phyloP scores from a whole-genome alignment of 2,113 vertebrate species.

The Chauna torquata region DNA sequence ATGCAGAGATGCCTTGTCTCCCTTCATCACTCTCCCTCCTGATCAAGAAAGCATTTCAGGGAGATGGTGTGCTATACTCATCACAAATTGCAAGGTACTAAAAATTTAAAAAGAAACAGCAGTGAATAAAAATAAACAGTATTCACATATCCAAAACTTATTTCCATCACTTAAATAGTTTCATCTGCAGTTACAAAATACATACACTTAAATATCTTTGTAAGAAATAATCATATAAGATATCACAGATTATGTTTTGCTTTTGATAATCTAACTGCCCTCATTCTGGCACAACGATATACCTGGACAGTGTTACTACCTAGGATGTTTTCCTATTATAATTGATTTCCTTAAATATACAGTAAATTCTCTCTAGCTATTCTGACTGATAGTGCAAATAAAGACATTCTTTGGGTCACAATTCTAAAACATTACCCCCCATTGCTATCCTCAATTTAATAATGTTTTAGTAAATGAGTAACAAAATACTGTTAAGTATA shows the following conservation, averaged over 20 bases:
- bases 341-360: slow-evolving; percentile 71
- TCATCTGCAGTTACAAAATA: slow-evolving; percentile 75
- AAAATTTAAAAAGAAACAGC: slow-evolving; percentile 52
- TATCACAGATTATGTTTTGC: slow-evolving; percentile 45
- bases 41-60: slow-evolving; percentile 38
- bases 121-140: slow-evolving; percentile 54
- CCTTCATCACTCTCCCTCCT: not conserved
- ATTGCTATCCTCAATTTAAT: slow-evolving; percentile 41
- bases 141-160: slow-evolving; percentile 57
- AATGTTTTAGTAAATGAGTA: slow-evolving; percentile 65
- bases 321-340: slow-evolving; percentile 55
- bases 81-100: slow-evolving; percentile 28
- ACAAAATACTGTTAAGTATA: slow-evolving; percentile 71
- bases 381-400: slow-evolving; percentile 82
- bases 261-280: slow-evolving; percentile 57
- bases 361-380: slow-evolving; percentile 71
- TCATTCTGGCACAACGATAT: slow-evolving; percentile 21
- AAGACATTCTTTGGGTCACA: slow-evolving; percentile 84
- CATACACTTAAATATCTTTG: slow-evolving; percentile 67
- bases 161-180: slow-evolving; percentile 63
- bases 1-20: slow-evolving; percentile 25
- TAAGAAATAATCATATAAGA: slow-evolving; percentile 57
- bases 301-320: slow-evolving; percentile 71
- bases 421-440: slow-evolving; percentile 56
- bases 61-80: slow-evolving; percentile 40